These are phyloP conservation scores for Trissolcus brochymenae DNA, from an alignment of 2,888 invertebrate species.

Conservation along the genomic window DNA sequence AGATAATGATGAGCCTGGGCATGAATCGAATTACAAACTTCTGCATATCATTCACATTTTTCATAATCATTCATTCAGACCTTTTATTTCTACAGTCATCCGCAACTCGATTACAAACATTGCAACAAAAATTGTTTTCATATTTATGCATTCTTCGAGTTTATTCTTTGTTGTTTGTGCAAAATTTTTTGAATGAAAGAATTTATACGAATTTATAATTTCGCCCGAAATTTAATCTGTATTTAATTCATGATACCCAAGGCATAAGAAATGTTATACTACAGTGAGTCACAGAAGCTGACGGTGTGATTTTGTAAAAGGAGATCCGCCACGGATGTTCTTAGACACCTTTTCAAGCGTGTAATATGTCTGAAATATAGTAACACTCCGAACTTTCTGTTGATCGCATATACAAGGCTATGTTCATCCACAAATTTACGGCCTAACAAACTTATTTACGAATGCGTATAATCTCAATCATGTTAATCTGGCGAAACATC, in stretches of 20 bases:
- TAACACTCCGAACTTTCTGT: constrained; percentile 39
- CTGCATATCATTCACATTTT: not conserved
- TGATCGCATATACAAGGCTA: constrained; percentile 25
- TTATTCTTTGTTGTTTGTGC: not conserved
- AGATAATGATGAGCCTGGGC: constrained; percentile 21
- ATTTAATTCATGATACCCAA: not conserved
- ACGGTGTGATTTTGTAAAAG: constrained; percentile 36
- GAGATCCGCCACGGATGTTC: constrained; percentile 31
- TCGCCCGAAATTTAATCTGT: not conserved
- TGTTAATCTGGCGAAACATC: constrained; percentile 22
- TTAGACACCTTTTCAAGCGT: constrained; percentile 45
- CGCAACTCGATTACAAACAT: not conserved
- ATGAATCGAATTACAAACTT: not conserved
- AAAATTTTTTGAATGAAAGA: too few relatives aligned
- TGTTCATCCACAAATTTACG: constrained; percentile 40
- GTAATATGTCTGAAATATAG: constrained; percentile 41
- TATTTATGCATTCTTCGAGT: not conserved
- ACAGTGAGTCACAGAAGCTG: constrained; percentile 16
- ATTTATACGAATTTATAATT: too few relatives aligned
- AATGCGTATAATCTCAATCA: constrained; percentile 17
- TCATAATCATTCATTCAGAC: not conserved
- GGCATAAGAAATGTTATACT: constrained; percentile 15
- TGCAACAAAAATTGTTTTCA: not conserved
- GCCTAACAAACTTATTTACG: constrained; percentile 35
- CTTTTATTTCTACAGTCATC: not conserved